Percentiles rank a stretch among this genome's conserved stretches.
Conservation (phyloP, 2,888 invertebrate species). For the Mantis religiosa region DNA sequence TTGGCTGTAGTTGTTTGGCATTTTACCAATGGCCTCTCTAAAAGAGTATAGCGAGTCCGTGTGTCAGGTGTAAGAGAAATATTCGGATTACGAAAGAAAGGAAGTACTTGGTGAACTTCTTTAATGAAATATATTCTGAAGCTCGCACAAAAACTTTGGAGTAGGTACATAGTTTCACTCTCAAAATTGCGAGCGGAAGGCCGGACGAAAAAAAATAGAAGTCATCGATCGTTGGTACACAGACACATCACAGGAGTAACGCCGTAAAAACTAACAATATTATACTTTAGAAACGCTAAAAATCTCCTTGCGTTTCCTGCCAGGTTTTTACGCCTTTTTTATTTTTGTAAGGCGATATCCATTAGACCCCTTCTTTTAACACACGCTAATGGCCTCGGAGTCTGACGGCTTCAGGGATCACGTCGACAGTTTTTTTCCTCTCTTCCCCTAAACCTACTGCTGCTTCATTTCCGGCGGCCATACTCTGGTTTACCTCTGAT, state of each 20-base stretch:
- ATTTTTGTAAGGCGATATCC: background rate
- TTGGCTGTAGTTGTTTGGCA: too few species aligned
- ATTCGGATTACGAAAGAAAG: background rate
- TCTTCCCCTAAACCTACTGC: background rate
- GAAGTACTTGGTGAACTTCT: background rate
- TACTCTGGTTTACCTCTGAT: background rate
- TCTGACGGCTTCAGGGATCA: background rate
- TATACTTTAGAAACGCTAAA: background rate
- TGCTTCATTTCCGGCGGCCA: background rate
- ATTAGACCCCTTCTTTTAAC: background rate
- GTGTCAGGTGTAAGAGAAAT: background rate
- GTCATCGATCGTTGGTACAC: background rate
- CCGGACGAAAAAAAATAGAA: background rate
- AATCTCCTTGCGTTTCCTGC: background rate
- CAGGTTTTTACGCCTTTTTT: background rate
- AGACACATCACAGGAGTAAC: background rate
- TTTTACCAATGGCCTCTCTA: too few species aligned
- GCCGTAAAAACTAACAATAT: background rate
- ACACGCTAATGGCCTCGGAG: background rate
- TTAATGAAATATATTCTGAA: background rate
- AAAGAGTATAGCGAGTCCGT: background rate
- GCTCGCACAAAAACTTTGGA: background rate
- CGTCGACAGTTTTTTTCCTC: background rate
- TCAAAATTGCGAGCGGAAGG: background rate
- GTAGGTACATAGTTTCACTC: background rate